Conservation (phyloP, 2,888 invertebrate species). For the Chloroclystis v-ata region DNA sequence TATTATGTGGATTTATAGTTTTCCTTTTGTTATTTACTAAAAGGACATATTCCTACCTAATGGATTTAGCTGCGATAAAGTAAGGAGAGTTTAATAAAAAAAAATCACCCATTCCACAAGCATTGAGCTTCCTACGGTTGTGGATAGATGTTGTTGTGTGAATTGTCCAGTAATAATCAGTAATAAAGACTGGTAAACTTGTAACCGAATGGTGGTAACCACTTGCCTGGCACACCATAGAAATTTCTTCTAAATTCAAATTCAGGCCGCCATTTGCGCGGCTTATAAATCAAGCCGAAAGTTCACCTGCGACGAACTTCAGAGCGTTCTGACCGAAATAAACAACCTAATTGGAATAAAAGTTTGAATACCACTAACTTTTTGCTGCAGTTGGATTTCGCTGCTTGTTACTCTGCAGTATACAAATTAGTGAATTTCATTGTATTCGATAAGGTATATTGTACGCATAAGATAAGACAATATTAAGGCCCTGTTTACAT, state of each 20-base stretch:
- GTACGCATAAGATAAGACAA: no score
- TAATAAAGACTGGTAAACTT: no score
- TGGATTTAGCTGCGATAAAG: slow-evolving; percentile 1
- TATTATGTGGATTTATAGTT: slow-evolving; percentile 40
- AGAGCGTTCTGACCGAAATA: slow-evolving; percentile 8
- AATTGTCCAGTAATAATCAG: no score
- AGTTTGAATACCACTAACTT: slow-evolving; percentile 12
- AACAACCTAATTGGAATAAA: slow-evolving; percentile 18
- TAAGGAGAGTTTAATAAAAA: background rate
- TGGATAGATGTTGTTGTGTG: no score
- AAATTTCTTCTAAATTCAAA: slow-evolving; percentile 29
- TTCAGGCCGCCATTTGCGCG: slow-evolving; percentile 26
- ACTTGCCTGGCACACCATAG: no score
- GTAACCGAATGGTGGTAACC: no score
- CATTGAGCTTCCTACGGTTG: no score
- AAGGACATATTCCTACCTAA: slow-evolving; percentile 25
- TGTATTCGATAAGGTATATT: no score
- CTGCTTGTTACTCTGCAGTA: slow-evolving; percentile 1
- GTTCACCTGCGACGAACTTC: slow-evolving; percentile 18
- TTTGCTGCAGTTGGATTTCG: slow-evolving; percentile 9
- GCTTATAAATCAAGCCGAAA: slow-evolving; percentile 27
- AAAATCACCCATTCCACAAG: no score
- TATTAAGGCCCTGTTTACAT: no score
- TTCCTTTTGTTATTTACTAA: slow-evolving; percentile 29
- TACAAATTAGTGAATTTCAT: no score